Evolutionary conservation across 2,888 invertebrate species (phyloP).

Genomic region (Agonopterix arenella): DNA sequence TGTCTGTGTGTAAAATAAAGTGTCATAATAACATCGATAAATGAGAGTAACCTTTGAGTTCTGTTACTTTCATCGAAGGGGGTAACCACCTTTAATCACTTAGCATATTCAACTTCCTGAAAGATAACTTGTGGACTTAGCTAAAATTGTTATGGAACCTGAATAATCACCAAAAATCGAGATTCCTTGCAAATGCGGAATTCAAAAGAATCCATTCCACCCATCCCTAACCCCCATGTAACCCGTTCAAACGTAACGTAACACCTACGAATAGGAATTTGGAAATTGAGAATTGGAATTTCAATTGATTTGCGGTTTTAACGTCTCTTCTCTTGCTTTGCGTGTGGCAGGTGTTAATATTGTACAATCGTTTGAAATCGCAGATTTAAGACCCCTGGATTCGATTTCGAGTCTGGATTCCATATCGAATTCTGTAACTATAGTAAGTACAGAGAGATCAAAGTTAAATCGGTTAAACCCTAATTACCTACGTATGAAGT

Average conservation of each 20-base stretch:
- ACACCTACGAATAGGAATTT: conserved; percentile 8
- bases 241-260: not conserved
- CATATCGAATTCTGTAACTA: not conserved
- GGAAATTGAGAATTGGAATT: conserved; percentile 50
- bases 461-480: not conserved
- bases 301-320: conserved; percentile 42
- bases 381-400: not conserved
- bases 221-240: not conserved
- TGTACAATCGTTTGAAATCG: not conserved
- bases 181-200: not conserved
- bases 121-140: no score
- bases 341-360: conserved; percentile 16
- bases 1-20: no score
- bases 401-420: not conserved
- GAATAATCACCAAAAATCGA: no score
- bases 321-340: conserved; percentile 29
- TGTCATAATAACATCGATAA: no score
- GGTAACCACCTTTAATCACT: no score
- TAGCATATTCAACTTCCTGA: no score
- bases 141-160: no score
- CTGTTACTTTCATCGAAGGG: no score
- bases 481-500: not conserved
- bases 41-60: no score
- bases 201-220: not conserved
- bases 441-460: not conserved